These are phyloP conservation scores for Chionis minor DNA, from an alignment of 2,113 vertebrate genomes.

Conservation along the genomic window DNA sequence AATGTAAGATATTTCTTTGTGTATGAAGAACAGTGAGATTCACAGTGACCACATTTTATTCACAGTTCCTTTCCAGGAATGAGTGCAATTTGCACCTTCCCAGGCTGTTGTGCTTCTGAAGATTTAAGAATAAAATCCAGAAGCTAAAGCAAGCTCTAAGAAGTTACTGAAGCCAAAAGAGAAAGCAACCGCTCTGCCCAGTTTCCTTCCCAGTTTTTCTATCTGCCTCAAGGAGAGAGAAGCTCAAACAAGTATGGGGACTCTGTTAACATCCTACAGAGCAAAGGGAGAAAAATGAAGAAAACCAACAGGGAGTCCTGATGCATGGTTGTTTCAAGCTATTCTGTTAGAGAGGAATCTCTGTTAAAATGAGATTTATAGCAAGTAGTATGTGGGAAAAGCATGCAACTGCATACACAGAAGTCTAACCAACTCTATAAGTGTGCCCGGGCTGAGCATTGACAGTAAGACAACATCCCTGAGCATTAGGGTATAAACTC, in stretches of 20 bases:
- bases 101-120: not conserved
- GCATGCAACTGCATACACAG: not conserved
- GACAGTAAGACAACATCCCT: not conserved
- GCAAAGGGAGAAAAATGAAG: not conserved
- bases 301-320: not conserved
- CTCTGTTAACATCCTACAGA: not conserved
- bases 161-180: not conserved
- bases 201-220: not conserved
- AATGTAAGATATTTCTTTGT: not conserved
- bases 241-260: rapidly evolving
- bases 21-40: not conserved
- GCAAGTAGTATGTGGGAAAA: not conserved
- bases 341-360: not conserved
- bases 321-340: not conserved
- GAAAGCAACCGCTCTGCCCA: not conserved
- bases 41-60: not conserved
- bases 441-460: not conserved
- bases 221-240: not conserved
- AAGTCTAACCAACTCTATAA: not conserved
- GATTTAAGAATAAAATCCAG: not conserved
- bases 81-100: not conserved
- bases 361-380: not conserved
- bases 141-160: not conserved
- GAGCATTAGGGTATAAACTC: not conserved
- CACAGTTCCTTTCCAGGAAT: not conserved